phyloP scores from a whole-genome alignment of 2,888 invertebrate species.

The Heliconius aoede region DNA sequence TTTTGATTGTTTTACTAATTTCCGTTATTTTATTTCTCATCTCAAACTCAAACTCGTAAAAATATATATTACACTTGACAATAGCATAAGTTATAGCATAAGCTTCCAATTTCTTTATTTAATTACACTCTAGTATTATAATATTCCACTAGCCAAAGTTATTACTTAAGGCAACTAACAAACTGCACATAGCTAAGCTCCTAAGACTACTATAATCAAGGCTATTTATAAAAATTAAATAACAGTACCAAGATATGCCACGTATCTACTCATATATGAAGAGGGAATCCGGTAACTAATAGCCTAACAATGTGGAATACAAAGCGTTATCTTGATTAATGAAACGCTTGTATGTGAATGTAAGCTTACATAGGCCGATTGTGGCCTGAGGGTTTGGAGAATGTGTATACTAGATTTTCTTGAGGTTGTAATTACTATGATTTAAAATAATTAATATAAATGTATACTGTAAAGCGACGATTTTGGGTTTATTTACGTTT shows the following conservation, averaged over 20 bases:
- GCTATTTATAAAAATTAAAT: conserved; percentile 16
- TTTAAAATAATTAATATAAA: no score
- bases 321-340: conserved; percentile 32
- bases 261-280: conserved; percentile 1
- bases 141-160: background rate
- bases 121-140: background rate
- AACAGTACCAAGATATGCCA: background rate
- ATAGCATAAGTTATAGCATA: background rate
- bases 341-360: conserved; percentile 12
- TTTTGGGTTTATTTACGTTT: no score
- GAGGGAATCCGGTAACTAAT: conserved; percentile 30
- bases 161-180: background rate
- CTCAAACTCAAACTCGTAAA: no score
- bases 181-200: background rate
- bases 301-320: conserved; percentile 25
- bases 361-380: background rate
- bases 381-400: background rate
- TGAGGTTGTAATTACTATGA: background rate
- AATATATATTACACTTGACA: background rate
- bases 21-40: no score
- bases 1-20: no score
- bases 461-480: no score
- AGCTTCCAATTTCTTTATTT: background rate
- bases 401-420: background rate
- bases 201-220: background rate